These are phyloP conservation scores for Valencia hispanica DNA, from an alignment of 2,797 vertebrate species.

Conservation along the genomic window DNA sequence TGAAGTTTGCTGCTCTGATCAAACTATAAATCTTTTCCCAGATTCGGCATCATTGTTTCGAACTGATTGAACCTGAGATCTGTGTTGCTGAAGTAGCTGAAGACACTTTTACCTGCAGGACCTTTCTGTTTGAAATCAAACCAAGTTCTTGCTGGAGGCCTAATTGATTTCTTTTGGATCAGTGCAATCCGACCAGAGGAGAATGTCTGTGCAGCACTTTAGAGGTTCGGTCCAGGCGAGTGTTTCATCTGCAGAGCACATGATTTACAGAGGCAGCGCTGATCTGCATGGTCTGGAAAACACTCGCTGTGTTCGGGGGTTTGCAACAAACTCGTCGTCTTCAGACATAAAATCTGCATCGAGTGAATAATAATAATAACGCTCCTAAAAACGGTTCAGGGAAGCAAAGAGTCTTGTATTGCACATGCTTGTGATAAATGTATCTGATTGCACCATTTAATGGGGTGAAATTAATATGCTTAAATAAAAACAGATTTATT, in stretches of 20 bases:
- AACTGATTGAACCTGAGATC: neutral
- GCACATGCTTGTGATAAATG: neutral
- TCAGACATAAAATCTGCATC: conserved; percentile 28
- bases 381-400: conserved; percentile 41
- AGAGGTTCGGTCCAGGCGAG: conserved; percentile 36
- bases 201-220: conserved; percentile 77
- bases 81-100: neutral
- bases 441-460: conserved; percentile 12
- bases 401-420: conserved; percentile 19
- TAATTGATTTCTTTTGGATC: conserved; percentile 19
- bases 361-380: conserved; percentile 31
- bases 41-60: neutral
- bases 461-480: conserved; percentile 2
- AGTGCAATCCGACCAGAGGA: conserved; percentile 49
- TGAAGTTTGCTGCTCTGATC: neutral
- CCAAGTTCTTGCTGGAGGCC: conserved; percentile 24
- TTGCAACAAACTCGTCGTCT: conserved; percentile 16
- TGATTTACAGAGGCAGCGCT: conserved; percentile 2
- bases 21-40: neutral
- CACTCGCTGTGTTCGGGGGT: conserved; percentile 1
- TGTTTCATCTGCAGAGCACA: conserved; percentile 15
- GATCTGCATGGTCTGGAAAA: neutral
- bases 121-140: neutral
- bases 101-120: no score
- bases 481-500: conserved; percentile 5